A percentile compares a stretch with the other conserved stretches of the same genome.
phyloP scores from a whole-genome alignment of 2,113 vertebrate genomes.

The Pelodiscus sinensis region DNA sequence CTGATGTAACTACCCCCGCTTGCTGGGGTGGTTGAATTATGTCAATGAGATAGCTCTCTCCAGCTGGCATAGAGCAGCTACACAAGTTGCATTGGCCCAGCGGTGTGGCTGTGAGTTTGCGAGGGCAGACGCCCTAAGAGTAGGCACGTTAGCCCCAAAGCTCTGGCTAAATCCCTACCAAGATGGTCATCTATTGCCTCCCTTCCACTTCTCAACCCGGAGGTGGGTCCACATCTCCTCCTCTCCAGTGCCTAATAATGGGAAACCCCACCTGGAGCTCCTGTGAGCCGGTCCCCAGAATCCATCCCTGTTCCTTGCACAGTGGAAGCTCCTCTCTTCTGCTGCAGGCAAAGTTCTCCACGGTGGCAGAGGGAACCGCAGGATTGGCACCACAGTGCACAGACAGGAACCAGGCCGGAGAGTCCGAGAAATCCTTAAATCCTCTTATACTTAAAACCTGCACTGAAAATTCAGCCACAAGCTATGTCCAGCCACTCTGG shows the following conservation, averaged over 20 bases:
- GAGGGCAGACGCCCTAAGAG: background rate
- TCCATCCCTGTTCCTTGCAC: background rate
- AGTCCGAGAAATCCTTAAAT: constrained; percentile 53
- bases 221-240: background rate
- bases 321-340: rapidly evolving
- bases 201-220: background rate
- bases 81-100: no score
- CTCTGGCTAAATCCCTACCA: background rate
- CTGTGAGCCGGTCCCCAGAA: background rate
- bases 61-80: no score
- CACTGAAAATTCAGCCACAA: constrained; percentile 60
- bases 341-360: background rate
- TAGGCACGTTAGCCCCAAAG: background rate
- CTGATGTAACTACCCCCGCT: no score
- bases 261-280: background rate
- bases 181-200: background rate
- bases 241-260: background rate
- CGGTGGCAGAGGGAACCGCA: background rate
- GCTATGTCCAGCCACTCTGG: constrained; percentile 37
- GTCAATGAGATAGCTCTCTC: no score
- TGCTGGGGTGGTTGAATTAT: no score
- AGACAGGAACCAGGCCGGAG: background rate
- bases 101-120: no score
- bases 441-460: constrained; percentile 41
- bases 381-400: rapidly evolving